Evolutionary conservation across 2,888 invertebrate genomes (phyloP).

Genomic region (Leucophenga montana): DNA sequence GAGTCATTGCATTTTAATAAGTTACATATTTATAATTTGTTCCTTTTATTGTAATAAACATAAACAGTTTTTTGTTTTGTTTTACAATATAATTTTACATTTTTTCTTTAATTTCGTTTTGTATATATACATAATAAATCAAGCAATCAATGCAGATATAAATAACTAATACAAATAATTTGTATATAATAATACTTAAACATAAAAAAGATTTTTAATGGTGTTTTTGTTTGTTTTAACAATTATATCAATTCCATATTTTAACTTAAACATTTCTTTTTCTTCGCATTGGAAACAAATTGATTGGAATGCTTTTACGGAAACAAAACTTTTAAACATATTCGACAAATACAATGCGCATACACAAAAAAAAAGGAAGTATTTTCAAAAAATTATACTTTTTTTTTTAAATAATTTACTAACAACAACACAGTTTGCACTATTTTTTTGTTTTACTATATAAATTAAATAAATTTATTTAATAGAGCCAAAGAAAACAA

Average conservation of each 20-base stretch:
- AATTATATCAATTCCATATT: conserved; percentile 44
- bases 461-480: conserved; percentile 35
- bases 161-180: conserved; percentile 47
- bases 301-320: conserved; percentile 58
- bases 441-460: conserved; percentile 18
- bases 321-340: conserved; percentile 21
- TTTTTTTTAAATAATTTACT: conserved; percentile 8
- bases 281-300: conserved; percentile 52
- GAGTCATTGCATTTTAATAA: too few relatives aligned
- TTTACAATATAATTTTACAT: too few relatives aligned
- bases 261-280: not conserved
- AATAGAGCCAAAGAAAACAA: conserved; percentile 38
- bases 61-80: conserved; percentile 36
- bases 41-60: conserved; percentile 50
- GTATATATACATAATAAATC: conserved; percentile 55
- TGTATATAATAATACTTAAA: conserved; percentile 41
- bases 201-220: conserved; percentile 54
- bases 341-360: conserved; percentile 11
- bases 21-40: too few relatives aligned
- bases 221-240: conserved; percentile 26
- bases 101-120: conserved; percentile 30
- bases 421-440: not conserved
- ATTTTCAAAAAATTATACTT: conserved; percentile 22
- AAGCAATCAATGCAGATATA: conserved; percentile 27
- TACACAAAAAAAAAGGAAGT: conserved; percentile 5